These are phyloP conservation scores for Parapristionchus giblindavisi DNA, from an alignment of 2,888 invertebrate genomes.

Conservation along the genomic window DNA sequence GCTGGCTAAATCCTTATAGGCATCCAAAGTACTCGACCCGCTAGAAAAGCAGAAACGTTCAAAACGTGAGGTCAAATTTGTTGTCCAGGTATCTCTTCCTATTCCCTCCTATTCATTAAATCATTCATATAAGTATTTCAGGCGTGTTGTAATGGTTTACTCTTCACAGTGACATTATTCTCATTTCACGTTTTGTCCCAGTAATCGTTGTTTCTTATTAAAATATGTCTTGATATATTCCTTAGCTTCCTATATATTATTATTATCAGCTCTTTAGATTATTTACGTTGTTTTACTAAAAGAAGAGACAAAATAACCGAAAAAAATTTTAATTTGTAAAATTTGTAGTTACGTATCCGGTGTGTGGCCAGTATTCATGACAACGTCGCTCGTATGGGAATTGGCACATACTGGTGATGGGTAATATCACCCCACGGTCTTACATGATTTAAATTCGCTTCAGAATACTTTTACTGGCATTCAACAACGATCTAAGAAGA, in stretches of 20 bases:
- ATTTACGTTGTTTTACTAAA: too few species aligned
- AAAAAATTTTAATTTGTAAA: too few species aligned
- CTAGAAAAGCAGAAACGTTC: too few species aligned
- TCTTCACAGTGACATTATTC: slow-evolving; percentile 6
- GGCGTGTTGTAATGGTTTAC: slow-evolving; percentile 16
- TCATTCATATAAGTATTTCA: neutral
- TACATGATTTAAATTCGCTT: neutral
- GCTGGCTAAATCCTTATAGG: too few species aligned
- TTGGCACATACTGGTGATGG: slow-evolving; percentile 14
- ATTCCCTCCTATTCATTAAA: too few species aligned
- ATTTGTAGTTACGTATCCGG: neutral
- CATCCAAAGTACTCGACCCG: too few species aligned
- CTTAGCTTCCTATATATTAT: too few species aligned
- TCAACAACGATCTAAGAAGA: slow-evolving; percentile 5
- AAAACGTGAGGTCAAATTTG: too few species aligned
- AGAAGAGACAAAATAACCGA: too few species aligned
- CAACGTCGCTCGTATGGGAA: slow-evolving; percentile 16
- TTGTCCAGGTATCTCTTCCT: too few species aligned
- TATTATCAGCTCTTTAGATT: too few species aligned
- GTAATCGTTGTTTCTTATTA: neutral
- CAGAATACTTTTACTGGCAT: slow-evolving; percentile 8
- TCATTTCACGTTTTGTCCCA: slow-evolving; percentile 5
- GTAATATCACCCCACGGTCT: neutral
- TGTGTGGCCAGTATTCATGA: neutral
- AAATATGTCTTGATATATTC: too few species aligned